Conservation (phyloP, 2,797 vertebrate species). For the Luscinia luscinia region DNA sequence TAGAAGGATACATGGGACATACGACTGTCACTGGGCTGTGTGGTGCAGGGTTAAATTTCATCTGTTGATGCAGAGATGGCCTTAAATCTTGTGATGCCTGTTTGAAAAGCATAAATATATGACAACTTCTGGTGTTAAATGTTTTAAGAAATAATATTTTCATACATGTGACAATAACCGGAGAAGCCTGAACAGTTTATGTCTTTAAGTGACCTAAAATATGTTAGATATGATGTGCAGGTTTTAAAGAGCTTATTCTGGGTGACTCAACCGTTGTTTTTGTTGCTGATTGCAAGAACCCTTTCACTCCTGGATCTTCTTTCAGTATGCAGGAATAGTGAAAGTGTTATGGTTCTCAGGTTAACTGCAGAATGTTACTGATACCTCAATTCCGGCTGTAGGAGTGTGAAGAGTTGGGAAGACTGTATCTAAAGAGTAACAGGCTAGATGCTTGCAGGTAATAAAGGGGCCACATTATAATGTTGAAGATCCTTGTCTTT, state of each 20-base stretch:
- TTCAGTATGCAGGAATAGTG: not conserved
- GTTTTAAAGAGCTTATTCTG: not conserved
- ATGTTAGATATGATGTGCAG: not conserved
- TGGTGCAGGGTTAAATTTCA: not conserved
- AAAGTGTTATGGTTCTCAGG: not conserved
- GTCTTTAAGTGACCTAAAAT: not conserved
- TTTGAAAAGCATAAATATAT: not conserved
- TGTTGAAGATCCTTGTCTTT: not conserved
- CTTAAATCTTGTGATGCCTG: not conserved
- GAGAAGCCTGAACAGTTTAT: not conserved
- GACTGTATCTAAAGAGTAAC: not conserved
- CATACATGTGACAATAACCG: not conserved
- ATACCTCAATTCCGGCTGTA: not conserved
- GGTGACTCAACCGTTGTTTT: not conserved
- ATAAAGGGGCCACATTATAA: not conserved
- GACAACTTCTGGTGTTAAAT: not conserved
- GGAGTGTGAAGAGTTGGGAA: not conserved
- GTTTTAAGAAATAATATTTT: not conserved
- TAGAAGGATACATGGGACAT: accelerated
- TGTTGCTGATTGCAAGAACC: not conserved
- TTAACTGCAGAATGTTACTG: not conserved
- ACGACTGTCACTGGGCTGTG: accelerated
- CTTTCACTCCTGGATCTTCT: not conserved
- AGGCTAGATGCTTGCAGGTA: not conserved
- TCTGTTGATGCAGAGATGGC: not conserved